These are phyloP conservation scores for Heliconius ethilla DNA, from an alignment of 2,888 invertebrate genomes.

Conservation along the genomic window DNA sequence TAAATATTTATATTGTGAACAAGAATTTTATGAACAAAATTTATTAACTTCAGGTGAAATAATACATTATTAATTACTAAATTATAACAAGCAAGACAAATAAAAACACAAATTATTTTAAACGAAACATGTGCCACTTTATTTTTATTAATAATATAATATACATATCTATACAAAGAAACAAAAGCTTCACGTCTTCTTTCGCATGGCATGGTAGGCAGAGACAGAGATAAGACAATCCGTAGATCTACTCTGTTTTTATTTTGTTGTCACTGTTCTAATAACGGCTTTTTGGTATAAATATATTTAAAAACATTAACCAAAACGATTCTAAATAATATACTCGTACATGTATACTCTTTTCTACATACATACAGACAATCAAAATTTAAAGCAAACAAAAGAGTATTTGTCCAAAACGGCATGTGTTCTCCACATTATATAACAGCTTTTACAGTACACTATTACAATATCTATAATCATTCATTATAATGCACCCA, in stretches of 20 bases:
- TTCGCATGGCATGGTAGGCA: too few relatives aligned
- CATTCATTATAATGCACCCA: conserved; percentile 29
- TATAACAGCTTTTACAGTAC: conserved; percentile 23
- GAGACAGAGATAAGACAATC: too few relatives aligned
- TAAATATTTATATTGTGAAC: neutral
- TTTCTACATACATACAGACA: neutral
- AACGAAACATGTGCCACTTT: neutral
- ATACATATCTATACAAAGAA: neutral
- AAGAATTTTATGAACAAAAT: neutral
- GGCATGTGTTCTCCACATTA: conserved; percentile 18
- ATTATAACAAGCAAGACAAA: neutral
- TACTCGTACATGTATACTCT: too few relatives aligned
- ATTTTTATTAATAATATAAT: neutral
- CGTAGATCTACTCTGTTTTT: too few relatives aligned
- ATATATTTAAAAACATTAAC: too few relatives aligned
- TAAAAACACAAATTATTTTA: neutral
- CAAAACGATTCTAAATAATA: neutral
- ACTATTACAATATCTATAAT: conserved; percentile 26
- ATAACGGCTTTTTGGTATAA: too few relatives aligned
- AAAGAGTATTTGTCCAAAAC: neutral
- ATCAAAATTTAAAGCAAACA: neutral
- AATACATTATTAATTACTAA: neutral
- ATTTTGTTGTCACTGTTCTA: too few relatives aligned
- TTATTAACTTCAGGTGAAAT: neutral
- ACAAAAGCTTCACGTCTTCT: too few relatives aligned